A percentile compares a stretch with the other conserved stretches of the same genome.
Conservation (phyloP, 1,140 invertebrate species). For the Drosophila serrata region DNA sequence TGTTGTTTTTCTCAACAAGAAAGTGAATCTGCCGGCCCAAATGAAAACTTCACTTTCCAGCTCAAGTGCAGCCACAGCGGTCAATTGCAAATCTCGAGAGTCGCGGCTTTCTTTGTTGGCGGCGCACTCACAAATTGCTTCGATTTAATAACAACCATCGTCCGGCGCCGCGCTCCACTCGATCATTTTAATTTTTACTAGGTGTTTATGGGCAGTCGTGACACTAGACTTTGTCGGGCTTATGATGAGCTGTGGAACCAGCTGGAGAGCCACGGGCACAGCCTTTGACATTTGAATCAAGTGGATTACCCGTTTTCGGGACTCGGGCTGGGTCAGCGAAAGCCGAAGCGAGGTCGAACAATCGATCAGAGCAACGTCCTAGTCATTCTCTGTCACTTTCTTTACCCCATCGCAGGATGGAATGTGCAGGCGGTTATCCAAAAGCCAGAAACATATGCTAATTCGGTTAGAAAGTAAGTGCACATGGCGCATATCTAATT, state of each 20-base stretch:
- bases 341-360: slow-evolving; percentile 25
- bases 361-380: slow-evolving; percentile 33
- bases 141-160: slow-evolving; percentile 79
- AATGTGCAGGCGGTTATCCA: slow-evolving; percentile 9
- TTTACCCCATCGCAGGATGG: slow-evolving; percentile 40
- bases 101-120: slow-evolving; percentile 67
- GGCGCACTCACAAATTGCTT: slow-evolving; percentile 68
- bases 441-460: slow-evolving; percentile 43
- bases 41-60: slow-evolving; percentile 68
- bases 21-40: slow-evolving; percentile 53
- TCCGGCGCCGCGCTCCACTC: slow-evolving; percentile 37
- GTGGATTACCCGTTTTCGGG: slow-evolving; percentile 20
- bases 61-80: slow-evolving; percentile 29
- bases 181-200: slow-evolving; percentile 57
- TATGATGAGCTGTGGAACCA: slow-evolving; percentile 37
- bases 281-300: slow-evolving; percentile 71
- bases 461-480: slow-evolving; percentile 57
- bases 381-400: slow-evolving; percentile 41
- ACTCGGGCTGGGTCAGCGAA: slow-evolving; percentile 45
- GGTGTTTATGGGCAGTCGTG: slow-evolving; percentile 79
- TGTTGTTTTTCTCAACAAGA: slow-evolving; percentile 30
- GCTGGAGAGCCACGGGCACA: slow-evolving; percentile 36
- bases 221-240: slow-evolving; percentile 67
- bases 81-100: slow-evolving; percentile 27
- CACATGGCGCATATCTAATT: slow-evolving; percentile 58